Evolutionary conservation across 2,888 invertebrate genomes (phyloP).

Genomic region (Biston stratarius): DNA sequence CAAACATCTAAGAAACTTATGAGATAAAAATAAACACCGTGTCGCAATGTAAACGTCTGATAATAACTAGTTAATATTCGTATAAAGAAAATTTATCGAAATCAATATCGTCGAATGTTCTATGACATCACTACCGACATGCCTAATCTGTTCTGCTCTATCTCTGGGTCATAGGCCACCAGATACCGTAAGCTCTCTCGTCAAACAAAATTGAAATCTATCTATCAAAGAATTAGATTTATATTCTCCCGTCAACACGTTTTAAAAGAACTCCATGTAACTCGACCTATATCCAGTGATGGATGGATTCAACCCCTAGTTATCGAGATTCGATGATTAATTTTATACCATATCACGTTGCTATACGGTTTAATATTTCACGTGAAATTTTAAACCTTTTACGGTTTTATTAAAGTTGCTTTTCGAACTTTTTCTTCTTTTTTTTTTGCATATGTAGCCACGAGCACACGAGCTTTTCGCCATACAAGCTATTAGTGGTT

Average conservation of each 20-base stretch:
- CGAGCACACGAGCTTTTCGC: constrained; percentile 18
- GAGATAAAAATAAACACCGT: no score
- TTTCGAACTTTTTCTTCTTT: constrained; percentile 2
- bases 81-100: background rate
- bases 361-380: constrained; percentile 39
- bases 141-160: constrained; percentile 71
- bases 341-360: constrained; percentile 45
- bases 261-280: constrained; percentile 61
- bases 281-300: constrained; percentile 72
- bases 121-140: constrained; percentile 54
- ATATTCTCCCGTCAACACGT: constrained; percentile 53
- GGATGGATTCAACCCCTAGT: constrained; percentile 65
- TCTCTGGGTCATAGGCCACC: constrained; percentile 75
- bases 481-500: constrained; percentile 15
- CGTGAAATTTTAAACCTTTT: constrained; percentile 5
- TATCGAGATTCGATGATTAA: constrained; percentile 50
- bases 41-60: no score
- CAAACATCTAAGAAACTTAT: no score
- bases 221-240: constrained; percentile 53
- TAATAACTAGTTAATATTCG: no score
- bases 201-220: constrained; percentile 55
- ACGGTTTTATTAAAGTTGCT: constrained; percentile 16
- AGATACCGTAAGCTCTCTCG: constrained; percentile 70
- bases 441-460: constrained; percentile 10
- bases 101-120: constrained; percentile 19